Percentiles rank a stretch among this genome's conserved stretches.
Evolutionary conservation across 2,797 vertebrate genomes (phyloP).

Genomic region (Lagorchestes hirsutus): DNA sequence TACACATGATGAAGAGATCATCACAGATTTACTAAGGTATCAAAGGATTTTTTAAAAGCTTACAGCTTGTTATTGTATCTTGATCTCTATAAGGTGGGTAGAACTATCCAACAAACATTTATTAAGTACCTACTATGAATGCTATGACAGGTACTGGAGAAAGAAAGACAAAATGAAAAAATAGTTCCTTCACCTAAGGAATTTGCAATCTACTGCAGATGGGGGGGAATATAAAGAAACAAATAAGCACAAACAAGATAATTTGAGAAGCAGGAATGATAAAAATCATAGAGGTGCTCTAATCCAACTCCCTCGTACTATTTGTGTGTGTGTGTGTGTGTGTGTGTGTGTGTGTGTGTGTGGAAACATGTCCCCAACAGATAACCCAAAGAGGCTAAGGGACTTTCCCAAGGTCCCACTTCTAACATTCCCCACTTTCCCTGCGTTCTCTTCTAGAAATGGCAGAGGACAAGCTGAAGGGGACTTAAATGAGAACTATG

Average conservation of each 20-base stretch:
- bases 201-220: not conserved
- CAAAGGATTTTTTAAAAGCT: not conserved
- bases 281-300: not conserved
- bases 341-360: no score
- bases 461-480: not conserved
- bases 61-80: not conserved
- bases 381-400: not conserved
- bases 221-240: not conserved
- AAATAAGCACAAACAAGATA: not conserved
- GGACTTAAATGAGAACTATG: not conserved
- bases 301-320: not conserved
- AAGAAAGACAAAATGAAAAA: not conserved
- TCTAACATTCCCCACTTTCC: not conserved
- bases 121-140: not conserved
- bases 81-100: not conserved
- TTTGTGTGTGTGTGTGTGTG: no score
- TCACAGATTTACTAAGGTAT: not conserved
- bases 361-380: no score
- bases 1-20: not conserved
- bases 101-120: constrained; percentile 14
- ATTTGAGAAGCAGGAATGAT: not conserved
- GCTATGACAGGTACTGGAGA: not conserved
- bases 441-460: not conserved
- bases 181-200: not conserved
- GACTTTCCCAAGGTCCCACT: not conserved